A percentile compares a stretch with the other conserved stretches of the same genome.
Evolutionary conservation across 1,140 invertebrate genomes (phyloP).

Genomic region (Steinernema khuongi): DNA sequence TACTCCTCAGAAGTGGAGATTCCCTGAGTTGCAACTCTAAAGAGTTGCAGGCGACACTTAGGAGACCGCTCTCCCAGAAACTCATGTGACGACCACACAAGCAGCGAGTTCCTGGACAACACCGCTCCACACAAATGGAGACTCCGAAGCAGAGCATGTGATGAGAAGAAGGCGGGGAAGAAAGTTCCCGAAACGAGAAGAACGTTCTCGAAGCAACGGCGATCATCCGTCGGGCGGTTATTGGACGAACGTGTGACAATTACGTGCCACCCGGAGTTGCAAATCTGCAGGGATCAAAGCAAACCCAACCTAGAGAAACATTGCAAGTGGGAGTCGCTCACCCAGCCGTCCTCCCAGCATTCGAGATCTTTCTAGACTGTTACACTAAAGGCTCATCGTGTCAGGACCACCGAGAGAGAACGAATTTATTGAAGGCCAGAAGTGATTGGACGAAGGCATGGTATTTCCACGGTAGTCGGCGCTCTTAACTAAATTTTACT

Average conservation of each 20-base stretch:
- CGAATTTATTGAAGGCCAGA: background rate
- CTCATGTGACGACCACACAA: no score
- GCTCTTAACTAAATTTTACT: no score
- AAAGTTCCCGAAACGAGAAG: no score
- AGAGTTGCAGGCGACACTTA: background rate
- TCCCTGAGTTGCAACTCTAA: background rate
- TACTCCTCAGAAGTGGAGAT: background rate
- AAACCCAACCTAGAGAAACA: background rate
- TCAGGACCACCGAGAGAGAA: background rate
- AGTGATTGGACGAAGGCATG: constrained; percentile 6
- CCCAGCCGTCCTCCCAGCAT: background rate
- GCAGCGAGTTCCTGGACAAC: no score
- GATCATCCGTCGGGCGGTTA: no score
- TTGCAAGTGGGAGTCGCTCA: background rate
- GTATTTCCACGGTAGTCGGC: no score
- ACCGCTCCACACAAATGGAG: no score
- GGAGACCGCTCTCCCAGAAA: no score
- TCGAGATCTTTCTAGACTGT: constrained; percentile 8
- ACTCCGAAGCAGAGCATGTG: no score
- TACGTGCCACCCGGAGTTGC: no score
- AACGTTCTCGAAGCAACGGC: no score
- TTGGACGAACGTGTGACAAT: background rate
- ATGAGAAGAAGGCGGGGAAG: no score
- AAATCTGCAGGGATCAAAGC: background rate
- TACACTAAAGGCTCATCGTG: background rate